These are phyloP conservation scores for Coptodon rendalli DNA, from an alignment of 2,113 vertebrate species.

Conservation along the genomic window DNA sequence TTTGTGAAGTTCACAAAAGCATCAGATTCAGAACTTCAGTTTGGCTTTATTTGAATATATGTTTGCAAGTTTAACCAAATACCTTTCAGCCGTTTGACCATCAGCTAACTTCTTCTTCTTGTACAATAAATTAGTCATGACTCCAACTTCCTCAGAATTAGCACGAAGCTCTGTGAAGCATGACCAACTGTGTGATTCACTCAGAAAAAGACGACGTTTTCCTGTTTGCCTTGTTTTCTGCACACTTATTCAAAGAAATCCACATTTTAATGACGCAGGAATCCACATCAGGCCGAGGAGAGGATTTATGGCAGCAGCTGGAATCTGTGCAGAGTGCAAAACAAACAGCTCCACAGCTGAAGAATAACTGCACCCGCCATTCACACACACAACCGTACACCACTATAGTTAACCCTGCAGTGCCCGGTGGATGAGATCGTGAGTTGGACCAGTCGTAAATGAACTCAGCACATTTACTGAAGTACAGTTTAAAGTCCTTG, in stretches of 20 bases:
- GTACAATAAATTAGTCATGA: neutral
- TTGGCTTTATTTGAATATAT: neutral
- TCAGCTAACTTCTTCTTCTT: neutral
- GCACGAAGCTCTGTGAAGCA: neutral
- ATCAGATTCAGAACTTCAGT: neutral
- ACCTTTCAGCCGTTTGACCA: neutral
- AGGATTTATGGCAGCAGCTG: neutral
- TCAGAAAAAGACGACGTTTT: neutral
- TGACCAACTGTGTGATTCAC: neutral
- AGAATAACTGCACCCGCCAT: accelerated
- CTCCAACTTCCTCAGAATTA: neutral
- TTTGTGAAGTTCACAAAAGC: neutral
- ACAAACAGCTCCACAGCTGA: neutral
- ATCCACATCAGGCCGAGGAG: neutral
- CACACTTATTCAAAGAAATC: neutral
- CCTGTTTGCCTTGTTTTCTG: neutral
- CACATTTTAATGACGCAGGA: accelerated
- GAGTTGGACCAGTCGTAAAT: neutral
- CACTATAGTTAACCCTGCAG: neutral
- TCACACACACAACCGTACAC: neutral
- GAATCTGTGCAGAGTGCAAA: neutral
- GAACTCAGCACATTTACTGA: neutral
- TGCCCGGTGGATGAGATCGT: accelerated
- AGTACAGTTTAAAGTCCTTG: neutral
- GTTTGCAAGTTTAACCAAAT: neutral